Evolutionary conservation across 2,888 invertebrate genomes (phyloP).

Genomic region (Acrocera orbiculus): DNA sequence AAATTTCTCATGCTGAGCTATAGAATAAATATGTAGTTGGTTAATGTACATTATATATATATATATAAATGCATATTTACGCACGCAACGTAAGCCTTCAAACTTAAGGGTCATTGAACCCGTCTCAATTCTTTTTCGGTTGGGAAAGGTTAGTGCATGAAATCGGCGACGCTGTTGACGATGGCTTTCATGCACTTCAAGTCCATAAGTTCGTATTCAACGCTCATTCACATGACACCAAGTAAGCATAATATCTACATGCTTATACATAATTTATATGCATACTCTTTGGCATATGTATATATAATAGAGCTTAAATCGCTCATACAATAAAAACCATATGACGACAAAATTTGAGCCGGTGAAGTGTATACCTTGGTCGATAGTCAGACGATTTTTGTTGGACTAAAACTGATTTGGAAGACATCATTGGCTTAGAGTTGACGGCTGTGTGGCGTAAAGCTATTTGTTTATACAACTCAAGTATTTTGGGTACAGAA

Average conservation of each 20-base stretch:
- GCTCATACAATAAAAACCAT: conserved; percentile 6
- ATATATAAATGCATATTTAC: conserved; percentile 7
- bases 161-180: conserved; percentile 7
- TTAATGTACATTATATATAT: too few relatives aligned
- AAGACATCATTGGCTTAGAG: conserved; percentile 3
- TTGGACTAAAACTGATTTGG: conserved; percentile 5
- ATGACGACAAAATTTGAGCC: conserved; percentile 8
- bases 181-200: conserved; percentile 1
- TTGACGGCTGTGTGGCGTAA: conserved; percentile 3
- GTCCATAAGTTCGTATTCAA: too few relatives aligned
- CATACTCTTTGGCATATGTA: conserved; percentile 3
- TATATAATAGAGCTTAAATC: too few relatives aligned
- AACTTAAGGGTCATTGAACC: conserved; percentile 17
- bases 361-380: conserved; percentile 5
- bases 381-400: conserved; percentile 7
- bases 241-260: not conserved
- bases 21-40: not conserved
- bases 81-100: conserved; percentile 14
- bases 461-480: conserved; percentile 1
- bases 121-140: conserved; percentile 18
- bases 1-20: not conserved
- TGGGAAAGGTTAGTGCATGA: conserved; percentile 16
- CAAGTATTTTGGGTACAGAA: not conserved
- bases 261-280: conserved; percentile 2
- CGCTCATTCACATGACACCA: too few relatives aligned